Evolutionary conservation across 2,888 invertebrate species (phyloP), one percentile per base, ranked within the genome.

Genomic region (Hermaeophaga mercurialis): DNA sequence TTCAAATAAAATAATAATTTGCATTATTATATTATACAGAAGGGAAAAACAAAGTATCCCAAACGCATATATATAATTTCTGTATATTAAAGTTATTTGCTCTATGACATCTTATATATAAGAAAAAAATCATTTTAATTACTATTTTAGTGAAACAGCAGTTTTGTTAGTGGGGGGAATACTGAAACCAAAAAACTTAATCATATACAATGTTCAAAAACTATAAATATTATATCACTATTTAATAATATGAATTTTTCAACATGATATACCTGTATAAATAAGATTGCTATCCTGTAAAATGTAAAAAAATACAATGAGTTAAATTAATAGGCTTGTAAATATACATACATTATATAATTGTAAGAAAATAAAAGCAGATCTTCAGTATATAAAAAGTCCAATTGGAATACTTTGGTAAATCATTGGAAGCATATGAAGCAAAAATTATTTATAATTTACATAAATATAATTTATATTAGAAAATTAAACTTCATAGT

Each of bases 401-500:
- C 68, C 70, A 71, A 34, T 45, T 70, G 69, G 68, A 68, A 67
- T 70, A 71, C 73, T 73, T 72, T 72, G 73, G 72, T 72, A 70
- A 65, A 69, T 68, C 64, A 64, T 65, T 59, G 64, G 61, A 59
- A 54, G 50, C 49, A 58, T 34, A 9, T 39, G 43, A 22, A 43
- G 60, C 72, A 15, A 44, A 22, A 28, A 1, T 41, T n/a, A 41
- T 8, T 31, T 31, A 31, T 9, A 22, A 22, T 22, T 4, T 22
- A 22, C 22, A n/a, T n/a, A 45, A 31, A 22, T 4, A 31, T 31
- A 31, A 31, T 11, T 31, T 31, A n/a, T n/a, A n/a, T n/a, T n/a
- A n/a, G n/a, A n/a, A n/a, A n/a, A n/a, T n/a, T n/a, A n/a, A n/a
- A n/a, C n/a, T n/a, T n/a, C n/a, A n/a, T n/a, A n/a, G n/a, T n/a